Percentiles rank a stretch among this genome's conserved stretches.
These are phyloP conservation scores for Nothobranchius kuhntae DNA, from an alignment of 2,113 vertebrate genomes.

Conservation along the genomic window DNA sequence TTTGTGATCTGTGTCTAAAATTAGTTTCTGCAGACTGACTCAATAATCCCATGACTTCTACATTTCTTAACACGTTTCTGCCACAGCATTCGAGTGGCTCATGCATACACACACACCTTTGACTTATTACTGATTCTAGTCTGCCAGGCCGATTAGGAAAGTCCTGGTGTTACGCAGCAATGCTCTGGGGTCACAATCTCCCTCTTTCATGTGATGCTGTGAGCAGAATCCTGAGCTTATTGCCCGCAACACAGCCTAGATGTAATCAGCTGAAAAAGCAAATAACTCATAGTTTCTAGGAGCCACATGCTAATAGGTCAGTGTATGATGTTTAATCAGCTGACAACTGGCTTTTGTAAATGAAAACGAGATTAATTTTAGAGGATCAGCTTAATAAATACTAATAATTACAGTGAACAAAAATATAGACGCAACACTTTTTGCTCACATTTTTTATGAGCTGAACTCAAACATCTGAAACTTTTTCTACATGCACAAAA, in stretches of 20 bases:
- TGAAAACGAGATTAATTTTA: constrained; percentile 13
- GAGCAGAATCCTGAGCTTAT: constrained; percentile 34
- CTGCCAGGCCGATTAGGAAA: constrained; percentile 48
- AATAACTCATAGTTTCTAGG: constrained; percentile 43
- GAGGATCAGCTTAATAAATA: background rate
- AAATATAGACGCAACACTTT: no score
- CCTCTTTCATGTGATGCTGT: constrained; percentile 58
- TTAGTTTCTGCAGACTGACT: background rate
- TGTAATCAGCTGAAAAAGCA: constrained; percentile 71
- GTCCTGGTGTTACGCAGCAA: constrained; percentile 47
- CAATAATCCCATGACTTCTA: background rate
- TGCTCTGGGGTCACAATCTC: constrained; percentile 51
- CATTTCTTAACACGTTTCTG: background rate
- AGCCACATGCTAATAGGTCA: constrained; percentile 60
- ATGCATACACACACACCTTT: constrained; percentile 1
- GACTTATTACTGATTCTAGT: constrained; percentile 42
- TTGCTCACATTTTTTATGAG: no score
- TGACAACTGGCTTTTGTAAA: constrained; percentile 24
- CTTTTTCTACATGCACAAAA: no score
- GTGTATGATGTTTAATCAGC: constrained; percentile 23
- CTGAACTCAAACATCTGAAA: no score
- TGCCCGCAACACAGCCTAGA: constrained; percentile 39
- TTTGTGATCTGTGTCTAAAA: background rate
- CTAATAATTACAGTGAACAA: no score
- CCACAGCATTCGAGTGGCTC: constrained; percentile 17